Evolutionary conservation across 1,140 invertebrate genomes (phyloP), one percentile per base, ranked within the genome.

Genomic region (Adelges cooleyi): DNA sequence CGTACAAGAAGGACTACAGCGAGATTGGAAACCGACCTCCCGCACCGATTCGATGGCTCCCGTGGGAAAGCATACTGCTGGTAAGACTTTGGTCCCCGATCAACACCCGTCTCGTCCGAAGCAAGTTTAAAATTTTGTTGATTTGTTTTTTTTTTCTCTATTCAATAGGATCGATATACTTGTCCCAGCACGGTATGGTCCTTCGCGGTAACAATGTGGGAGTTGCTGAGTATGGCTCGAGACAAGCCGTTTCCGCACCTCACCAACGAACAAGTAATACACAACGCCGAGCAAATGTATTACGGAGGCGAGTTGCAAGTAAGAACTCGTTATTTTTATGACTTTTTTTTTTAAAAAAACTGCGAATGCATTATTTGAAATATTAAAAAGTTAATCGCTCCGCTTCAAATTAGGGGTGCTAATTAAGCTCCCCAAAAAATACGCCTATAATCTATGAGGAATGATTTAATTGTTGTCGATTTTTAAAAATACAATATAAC

Each of bases 21-120:
- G 74, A 73, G 52, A 74, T 77, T 25, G 72, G 79, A 46, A 79
- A 79, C 36, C 74, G 79, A 66, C 80, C 79, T 52, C 79, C 82
- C 51, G 80, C 84, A 68, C 86, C 86, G 29, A 85, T 89, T 65
- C 79, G 87, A 70, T 89, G 86, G 86, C 80, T 87, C 78, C 82
- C 86, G 18, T 90, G 88, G 89, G 89, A 92, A 75, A 87, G 86
- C 72, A 82, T 90, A 69, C 73, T 90, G 36, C 70, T 90, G 79
- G 88, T 90, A 79, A 80, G 79, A 62, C 40, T 56, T 44, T 27
- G 20, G 11, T 22, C 22, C 23, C 22, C 11, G 22, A 23, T 25
- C 25, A 13, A 33, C 29, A 11, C 29, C 29, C 11, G 11, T 11
- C 29, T 33, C 11, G 11, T 5, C 11, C 29, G 5, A 33, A 33